Conservation (phyloP, 2,888 invertebrate genomes). For the Rutpela maculata region DNA sequence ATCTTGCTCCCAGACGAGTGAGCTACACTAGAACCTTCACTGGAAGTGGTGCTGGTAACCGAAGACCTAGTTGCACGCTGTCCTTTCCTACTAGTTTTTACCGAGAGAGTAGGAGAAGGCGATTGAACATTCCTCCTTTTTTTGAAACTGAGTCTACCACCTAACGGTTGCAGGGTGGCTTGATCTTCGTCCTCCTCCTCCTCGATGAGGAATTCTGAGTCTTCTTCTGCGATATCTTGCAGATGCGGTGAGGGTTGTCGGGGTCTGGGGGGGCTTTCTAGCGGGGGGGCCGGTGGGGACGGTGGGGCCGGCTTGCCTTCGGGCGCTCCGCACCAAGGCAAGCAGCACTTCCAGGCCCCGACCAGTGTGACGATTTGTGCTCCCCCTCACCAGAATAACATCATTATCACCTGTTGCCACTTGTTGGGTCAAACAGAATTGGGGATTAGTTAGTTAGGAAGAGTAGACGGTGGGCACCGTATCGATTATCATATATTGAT, state of each 20-base stretch:
- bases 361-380: conserved; percentile 78
- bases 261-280: conserved; percentile 67
- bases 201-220: conserved; percentile 76
- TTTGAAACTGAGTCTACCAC: conserved; percentile 39
- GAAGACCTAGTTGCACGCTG: conserved; percentile 71
- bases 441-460: conserved; percentile 30
- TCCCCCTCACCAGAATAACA: conserved; percentile 59
- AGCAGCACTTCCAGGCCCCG: conserved; percentile 88
- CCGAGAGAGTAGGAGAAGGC: conserved; percentile 79
- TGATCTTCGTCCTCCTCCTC: conserved; percentile 64
- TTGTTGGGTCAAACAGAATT: conserved; percentile 33
- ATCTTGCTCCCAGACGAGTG: conserved; percentile 78
- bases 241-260: conserved; percentile 75
- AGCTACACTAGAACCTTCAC: conserved; percentile 70
- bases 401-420: conserved; percentile 54
- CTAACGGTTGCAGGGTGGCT: conserved; percentile 73
- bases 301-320: conserved; percentile 71
- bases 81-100: conserved; percentile 76
- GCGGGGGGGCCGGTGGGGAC: conserved; percentile 69
- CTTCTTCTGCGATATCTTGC: conserved; percentile 90
- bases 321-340: conserved; percentile 89
- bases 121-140: conserved; percentile 73
- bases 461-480: conserved; percentile 45
- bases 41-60: conserved; percentile 65
- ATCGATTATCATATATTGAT: conserved; percentile 65